Base-by-base conservation (phyloP, 2,113 vertebrate genomes). In the Martes martes region DNA sequence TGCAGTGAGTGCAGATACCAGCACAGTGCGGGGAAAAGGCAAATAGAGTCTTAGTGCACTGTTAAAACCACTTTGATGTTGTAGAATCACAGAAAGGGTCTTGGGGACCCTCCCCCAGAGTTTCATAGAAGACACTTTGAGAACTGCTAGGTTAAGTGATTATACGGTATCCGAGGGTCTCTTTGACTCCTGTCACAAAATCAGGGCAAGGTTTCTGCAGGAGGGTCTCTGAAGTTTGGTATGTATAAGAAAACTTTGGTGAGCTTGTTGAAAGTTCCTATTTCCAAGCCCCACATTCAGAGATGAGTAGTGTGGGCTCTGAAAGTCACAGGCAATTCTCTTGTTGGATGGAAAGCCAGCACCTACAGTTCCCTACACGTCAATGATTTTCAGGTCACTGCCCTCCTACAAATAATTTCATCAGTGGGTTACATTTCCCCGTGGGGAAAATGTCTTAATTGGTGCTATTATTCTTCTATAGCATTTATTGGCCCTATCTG, bases 401-500 rank as follows among this genome's bases (percentile, higher is more conserved):
- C 18, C 18, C 90, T 85, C 13, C 81, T 67, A 14, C 45, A 88
- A 67, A 85, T 42, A 96, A 24, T 16, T 36, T 91, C 57, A 80
- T n/a, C 7, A 19, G 3, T 63, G 14, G 79, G 21, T 81, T 94
- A 31, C 11, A 4, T 42, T 89, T 97, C 63, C 65, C 45, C 65
- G n/a, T 26, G 52, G 55, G 59, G 92, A 83, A 69, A 94, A 65
- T 61, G 11, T 92, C 94, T 92, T 91, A 65, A 73, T 92, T 88
- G 52, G 24, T 59, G 8, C 47, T 94, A 47, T 85, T 80, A 91
- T 87, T 96, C 83, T 97, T 93, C 71, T 11, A 16, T 63, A 74
- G 36, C 39, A 67, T 95, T 95, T 94, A 65, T 97, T 95, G 94
- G 47, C 31, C 67, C 50, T 94, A 14, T 78, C 76, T 89, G 74